Evolutionary conservation across 2,113 vertebrate species (phyloP), one percentile per base, ranked within the genome.

Genomic region (Leptodactylus fuscus): DNA sequence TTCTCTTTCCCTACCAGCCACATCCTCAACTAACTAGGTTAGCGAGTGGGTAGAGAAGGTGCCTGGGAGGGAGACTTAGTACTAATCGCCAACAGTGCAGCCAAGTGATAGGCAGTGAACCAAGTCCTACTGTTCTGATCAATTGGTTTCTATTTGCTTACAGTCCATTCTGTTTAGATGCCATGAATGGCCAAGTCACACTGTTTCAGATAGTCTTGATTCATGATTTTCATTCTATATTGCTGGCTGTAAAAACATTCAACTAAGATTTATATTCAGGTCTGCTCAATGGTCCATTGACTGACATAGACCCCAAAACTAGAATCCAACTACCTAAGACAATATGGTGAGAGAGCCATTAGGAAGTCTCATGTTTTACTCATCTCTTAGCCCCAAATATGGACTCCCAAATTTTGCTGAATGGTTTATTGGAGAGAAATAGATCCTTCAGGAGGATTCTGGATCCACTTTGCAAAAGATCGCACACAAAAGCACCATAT

Each of bases 391-490:
- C 18, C 32, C 65, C 34, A 20, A 65, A 67, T 44, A 5, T 44
- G n/a, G n/a, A n/a, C n/a, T n/a, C n/a, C n/a, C n/a, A n/a, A n/a
- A n/a, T n/a, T n/a, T n/a, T n/a, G n/a, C n/a, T n/a, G n/a, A n/a
- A n/a, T n/a, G n/a, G n/a, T n/a, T n/a, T n/a, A n/a, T n/a, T n/a
- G n/a, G n/a, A n/a, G n/a, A n/a, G n/a, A n/a, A n/a, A n/a, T n/a
- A n/a, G n/a, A n/a, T n/a, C n/a, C n/a, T 55, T 78, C 4, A 78
- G 77, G 77, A 44, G 77, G 77, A 80, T 80, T 62, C 53, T 62
- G 77, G 53, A 15, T 80, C 53, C 15, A 44, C 55, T 20, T 27
- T 27, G 20, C 7, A 62, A 32, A 12, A 62, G n/a, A 80, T 7
- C 12, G 9, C 34, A 60, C 55, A 80, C 36, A 60, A 80, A 60